phyloP scores from a whole-genome alignment of 1,140 invertebrate genomes.

The Pseudomyrmex dendroicus region DNA sequence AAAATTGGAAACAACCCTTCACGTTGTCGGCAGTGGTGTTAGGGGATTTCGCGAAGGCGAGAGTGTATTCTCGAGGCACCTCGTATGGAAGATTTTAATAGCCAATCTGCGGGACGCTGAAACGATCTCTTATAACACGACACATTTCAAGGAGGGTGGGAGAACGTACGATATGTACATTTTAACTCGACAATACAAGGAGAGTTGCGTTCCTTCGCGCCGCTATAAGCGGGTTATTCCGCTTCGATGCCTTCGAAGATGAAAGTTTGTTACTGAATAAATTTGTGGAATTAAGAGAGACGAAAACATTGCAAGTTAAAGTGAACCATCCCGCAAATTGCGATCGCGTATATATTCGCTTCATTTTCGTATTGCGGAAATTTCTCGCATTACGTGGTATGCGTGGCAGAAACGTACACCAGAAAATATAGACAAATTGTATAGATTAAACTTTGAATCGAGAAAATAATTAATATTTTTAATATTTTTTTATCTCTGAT shows the following conservation, averaged over 20 bases:
- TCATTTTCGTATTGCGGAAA: no score
- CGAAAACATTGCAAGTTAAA: not conserved
- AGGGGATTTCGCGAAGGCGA: slow-evolving; percentile 68
- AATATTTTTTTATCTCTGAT: no score
- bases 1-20: slow-evolving; percentile 78
- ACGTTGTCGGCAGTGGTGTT: slow-evolving; percentile 56
- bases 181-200: slow-evolving; percentile 69
- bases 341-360: not conserved
- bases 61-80: slow-evolving; percentile 65
- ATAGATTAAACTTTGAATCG: no score
- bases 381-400: no score
- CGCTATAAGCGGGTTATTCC: slow-evolving; percentile 18
- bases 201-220: slow-evolving; percentile 48
- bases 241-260: slow-evolving; percentile 27
- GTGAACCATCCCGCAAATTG: not conserved
- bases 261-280: slow-evolving; percentile 5
- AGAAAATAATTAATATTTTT: no score
- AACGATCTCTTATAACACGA: slow-evolving; percentile 72
- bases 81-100: slow-evolving; percentile 76
- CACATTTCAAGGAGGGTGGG: slow-evolving; percentile 44
- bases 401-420: no score
- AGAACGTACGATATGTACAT: slow-evolving; percentile 31
- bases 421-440: no score
- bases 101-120: slow-evolving; percentile 73
- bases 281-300: not conserved